Evolutionary conservation across 2,113 vertebrate genomes (phyloP), one percentile per base, ranked within the genome.

Genomic region (Hucho hucho): DNA sequence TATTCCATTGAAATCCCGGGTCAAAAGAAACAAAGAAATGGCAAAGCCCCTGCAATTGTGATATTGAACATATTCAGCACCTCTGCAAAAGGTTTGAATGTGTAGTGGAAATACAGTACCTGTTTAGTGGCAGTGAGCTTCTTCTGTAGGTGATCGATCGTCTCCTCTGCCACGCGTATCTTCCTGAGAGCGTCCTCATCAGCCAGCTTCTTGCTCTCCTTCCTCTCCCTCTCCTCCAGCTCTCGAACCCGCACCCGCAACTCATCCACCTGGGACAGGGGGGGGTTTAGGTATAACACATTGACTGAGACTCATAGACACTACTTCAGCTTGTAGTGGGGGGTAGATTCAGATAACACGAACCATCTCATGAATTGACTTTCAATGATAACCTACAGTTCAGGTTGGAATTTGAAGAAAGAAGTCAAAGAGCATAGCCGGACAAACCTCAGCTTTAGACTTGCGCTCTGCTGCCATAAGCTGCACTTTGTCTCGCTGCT

Each of bases 381-480:
- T 53, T 14, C 3, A 53, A 18, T 53, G 12, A 53, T 53, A 53
- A 53, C 13, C 3, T 16, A 53, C 49, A 53, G 49, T 53, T 18
- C 49, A 53, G 49, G 49, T 53, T 18, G 16, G 49, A 53, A 53
- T 53, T 53, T 53, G 12, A 43, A 6, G 56, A 16, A 25, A 4
- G 65, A 49, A 64, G 25, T 56, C 6, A 58, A 53, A 43, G 37
- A 11, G 2, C 24, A 59, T 25, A 24, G 47, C 49, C 69, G 18
- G 29, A 78, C 83, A 63, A 74, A 96, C 96, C 96, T 98, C 96
- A 0, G 95, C 96, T 88, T 97, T 97, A 75, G 96, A 94, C 84
- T 96, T 97, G 59, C 95, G 93, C 75, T 98, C 96, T 0, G 96
- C 96, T 0, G 96, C 96, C 96, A 98, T 98, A 4, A 98, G 95